Base-by-base conservation (phyloP, 2,888 invertebrate species). In the Caenorhabditis sp. region DNA sequence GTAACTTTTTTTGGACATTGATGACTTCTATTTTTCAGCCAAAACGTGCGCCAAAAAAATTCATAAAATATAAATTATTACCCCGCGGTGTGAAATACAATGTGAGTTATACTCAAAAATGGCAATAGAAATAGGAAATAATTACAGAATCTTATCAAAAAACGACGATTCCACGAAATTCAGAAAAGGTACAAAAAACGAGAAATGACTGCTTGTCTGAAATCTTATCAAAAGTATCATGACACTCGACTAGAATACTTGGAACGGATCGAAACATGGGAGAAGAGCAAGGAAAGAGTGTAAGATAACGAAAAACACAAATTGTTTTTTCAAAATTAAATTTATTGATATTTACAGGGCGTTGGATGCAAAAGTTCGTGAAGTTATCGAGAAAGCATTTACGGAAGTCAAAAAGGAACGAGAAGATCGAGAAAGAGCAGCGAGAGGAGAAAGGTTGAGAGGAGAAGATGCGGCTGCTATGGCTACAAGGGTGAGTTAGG, bases 351-450 rank as follows among this genome's bases (percentile, higher is more conserved):
- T 23, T 65, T 73, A 12, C 60, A 73, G 73, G 57, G 60, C 53
- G 12, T 38, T 25, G 14, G 57, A 31, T 1, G 50, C 25, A 8
- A 54, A 54, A 12, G 59, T 69, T 2, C 59, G 66, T 7, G 49
- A 38, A 7, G 26, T 59, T 7, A 43, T 66, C 7, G 73, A 73
- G 49, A 31, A 59, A 21, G 58, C 54, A 23, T 73, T 68, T 27
- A 68, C 69, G 1, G 73, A 73, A n/a, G 54, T 66, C 8, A 69
- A 66, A 58, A 73, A 69, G 21, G 73, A 73, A 3, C 53, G 73
- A n/a, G 73, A 73, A 20, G 73, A 73, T 27, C 61, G 59, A 8
- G 73, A 73, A 63, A 59, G 73, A 49, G 53, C 56, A 49, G 69
- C 53, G 10, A 67, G 73, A 12, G 66, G 61, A 1, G 73, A 73